Base-by-base conservation (phyloP, 92 coral and sea anemone genomes). In the Montipora capitata region DNA sequence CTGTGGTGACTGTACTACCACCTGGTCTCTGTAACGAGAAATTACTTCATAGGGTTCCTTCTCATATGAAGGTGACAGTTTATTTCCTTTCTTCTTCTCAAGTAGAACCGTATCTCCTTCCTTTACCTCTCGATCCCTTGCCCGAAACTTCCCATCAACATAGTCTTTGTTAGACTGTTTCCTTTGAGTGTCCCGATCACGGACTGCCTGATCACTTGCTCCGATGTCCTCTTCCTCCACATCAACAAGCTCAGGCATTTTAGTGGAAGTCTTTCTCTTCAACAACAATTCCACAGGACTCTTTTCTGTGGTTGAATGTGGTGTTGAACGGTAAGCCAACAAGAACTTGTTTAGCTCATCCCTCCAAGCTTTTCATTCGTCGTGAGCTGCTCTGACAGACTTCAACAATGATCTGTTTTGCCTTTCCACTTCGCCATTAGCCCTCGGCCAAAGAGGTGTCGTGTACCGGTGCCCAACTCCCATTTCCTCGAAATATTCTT, bases 391-490 rank as follows among this genome's bases (percentile, higher is more conserved):
- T 81, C 73, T 91, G 71, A 79, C 64, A 27, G 87, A 61, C 40
- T 90, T 90, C 62, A 91, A 78, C 16, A 86, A 59, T 18, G 84
- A 85, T 7, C 85, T 86, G 20, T 91, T 91, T 14, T 80, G 91
- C 10, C 94, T 74, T 39, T 91, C 91, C 7, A 91, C 94, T 85
- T 90, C 90, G 14, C 87, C 87, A n/a, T 90, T 90, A 10, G 93
- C 93, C 38, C 92, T 74, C 11, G 88, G 88, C 84, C 88, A 88
- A 49, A 81, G 74, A 8, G 92, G 92, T 38, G 88, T 88, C 16
- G 88, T 88, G 51, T 73, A 39, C 68, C 64, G 44, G 75, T 84
- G 89, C 10, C 39, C 13, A 16, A 39, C 39, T 12, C 52, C 68
- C 51, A 77, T 49, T 73, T 65, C 94, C 40, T 66, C 79, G 69